Conservation (phyloP, 1,140 invertebrate genomes). For the Pachypeltis micranthus region DNA sequence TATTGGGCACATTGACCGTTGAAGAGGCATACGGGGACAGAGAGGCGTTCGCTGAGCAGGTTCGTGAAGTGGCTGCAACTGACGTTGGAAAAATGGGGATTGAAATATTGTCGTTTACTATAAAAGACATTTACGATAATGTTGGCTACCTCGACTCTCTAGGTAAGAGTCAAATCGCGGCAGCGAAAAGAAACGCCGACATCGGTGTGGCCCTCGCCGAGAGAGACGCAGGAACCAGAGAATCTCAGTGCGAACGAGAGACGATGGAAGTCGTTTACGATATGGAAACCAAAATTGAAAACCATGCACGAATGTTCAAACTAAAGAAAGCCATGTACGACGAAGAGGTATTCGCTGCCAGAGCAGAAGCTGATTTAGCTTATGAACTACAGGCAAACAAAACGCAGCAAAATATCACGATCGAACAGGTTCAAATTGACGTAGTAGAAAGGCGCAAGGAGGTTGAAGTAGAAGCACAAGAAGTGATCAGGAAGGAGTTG, state of each 20-base stretch:
- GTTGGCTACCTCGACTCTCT: constrained; percentile 89
- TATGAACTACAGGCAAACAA: constrained; percentile 95
- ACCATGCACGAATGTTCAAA: constrained; percentile 80
- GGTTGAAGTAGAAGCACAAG: constrained; percentile 88
- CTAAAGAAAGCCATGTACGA: constrained; percentile 92
- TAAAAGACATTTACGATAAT: constrained; percentile 93
- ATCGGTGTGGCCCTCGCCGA: constrained; percentile 91
- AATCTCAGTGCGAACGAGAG: constrained; percentile 75
- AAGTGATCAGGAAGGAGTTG: constrained; percentile 81
- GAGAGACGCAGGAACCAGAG: constrained; percentile 79
- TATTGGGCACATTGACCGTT: constrained; percentile 90
- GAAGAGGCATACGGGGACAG: constrained; percentile 95
- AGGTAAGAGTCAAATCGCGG: constrained; percentile 87
- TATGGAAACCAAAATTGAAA: constrained; percentile 91
- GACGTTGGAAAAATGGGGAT: constrained; percentile 97
- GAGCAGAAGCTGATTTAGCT: constrained; percentile 89
- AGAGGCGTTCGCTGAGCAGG: constrained; percentile 91
- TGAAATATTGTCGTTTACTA: constrained; percentile 94
- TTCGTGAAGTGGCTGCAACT: constrained; percentile 88
- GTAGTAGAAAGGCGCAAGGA: constrained; percentile 84
- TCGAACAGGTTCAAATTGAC: constrained; percentile 93
- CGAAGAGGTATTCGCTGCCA: constrained; percentile 73
- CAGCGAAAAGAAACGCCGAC: constrained; percentile 88
- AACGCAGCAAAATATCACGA: constrained; percentile 82
- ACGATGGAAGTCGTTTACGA: constrained; percentile 93